A percentile compares a stretch with the other conserved stretches of the same genome.
Conservation (phyloP, 2,113 vertebrate species). For the Pollimyrus isidori region DNA sequence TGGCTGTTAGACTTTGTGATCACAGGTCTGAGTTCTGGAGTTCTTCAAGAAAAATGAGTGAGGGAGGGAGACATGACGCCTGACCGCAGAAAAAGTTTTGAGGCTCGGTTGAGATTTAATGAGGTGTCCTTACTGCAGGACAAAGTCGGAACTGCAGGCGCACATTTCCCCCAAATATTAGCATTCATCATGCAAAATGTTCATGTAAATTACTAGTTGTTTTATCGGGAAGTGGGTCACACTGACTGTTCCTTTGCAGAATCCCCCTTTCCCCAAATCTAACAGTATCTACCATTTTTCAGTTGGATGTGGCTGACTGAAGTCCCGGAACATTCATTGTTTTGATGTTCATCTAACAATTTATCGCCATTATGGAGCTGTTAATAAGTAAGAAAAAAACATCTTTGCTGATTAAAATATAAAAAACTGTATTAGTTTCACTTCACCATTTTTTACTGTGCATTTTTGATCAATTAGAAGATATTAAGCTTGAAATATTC, state of each 20-base stretch:
- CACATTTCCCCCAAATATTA: background rate
- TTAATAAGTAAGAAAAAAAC: background rate
- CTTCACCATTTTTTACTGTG: background rate
- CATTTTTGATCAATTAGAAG: background rate
- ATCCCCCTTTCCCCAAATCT: background rate
- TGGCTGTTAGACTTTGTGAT: background rate
- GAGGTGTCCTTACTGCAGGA: background rate
- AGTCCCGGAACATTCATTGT: background rate
- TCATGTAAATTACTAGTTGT: background rate
- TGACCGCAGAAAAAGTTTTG: background rate
- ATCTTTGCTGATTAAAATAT: background rate
- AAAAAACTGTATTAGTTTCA: background rate
- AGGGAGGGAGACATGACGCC: background rate
- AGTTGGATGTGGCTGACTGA: background rate
- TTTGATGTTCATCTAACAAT: background rate
- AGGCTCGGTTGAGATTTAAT: background rate
- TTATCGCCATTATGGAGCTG: background rate
- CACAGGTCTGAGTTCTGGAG: background rate
- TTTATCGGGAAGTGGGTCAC: background rate
- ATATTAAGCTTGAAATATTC: background rate
- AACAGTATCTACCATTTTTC: background rate
- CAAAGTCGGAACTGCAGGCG: background rate
- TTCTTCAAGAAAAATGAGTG: background rate
- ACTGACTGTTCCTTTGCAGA: background rate
- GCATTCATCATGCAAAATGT: no score